Conservation (phyloP, 2,797 vertebrate genomes). For the Nasua narica region DNA sequence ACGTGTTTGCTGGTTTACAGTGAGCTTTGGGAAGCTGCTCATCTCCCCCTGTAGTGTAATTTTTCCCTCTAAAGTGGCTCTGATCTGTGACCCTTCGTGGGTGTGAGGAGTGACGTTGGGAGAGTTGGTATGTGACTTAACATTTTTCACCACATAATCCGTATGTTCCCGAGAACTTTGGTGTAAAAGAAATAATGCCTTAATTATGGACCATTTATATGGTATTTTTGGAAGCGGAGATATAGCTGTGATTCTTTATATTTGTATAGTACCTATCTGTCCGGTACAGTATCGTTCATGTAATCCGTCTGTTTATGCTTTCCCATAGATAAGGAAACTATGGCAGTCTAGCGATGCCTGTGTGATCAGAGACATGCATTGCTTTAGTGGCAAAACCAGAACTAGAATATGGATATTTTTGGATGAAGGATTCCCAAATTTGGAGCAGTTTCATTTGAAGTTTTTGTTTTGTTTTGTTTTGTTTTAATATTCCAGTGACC, state of each 20-base stretch:
- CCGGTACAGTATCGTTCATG: background rate
- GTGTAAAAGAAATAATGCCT: background rate
- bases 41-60: background rate
- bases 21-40: background rate
- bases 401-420: background rate
- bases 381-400: background rate
- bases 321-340: background rate
- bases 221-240: slow-evolving; percentile 11
- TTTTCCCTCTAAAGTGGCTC: background rate
- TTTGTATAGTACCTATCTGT: background rate
- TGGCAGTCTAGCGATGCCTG: background rate
- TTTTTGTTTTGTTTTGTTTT: background rate
- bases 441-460: background rate
- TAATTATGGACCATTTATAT: background rate
- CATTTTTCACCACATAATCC: background rate
- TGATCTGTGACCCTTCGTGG: background rate
- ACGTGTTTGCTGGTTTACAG: background rate
- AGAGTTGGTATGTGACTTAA: background rate
- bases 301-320: background rate
- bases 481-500: background rate
- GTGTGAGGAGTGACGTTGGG: background rate
- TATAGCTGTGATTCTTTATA: background rate
- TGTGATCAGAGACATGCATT: background rate
- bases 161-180: background rate
- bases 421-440: background rate